phyloP scores from a whole-genome alignment of 2,797 vertebrate species.

The Etheostoma nigrum region DNA sequence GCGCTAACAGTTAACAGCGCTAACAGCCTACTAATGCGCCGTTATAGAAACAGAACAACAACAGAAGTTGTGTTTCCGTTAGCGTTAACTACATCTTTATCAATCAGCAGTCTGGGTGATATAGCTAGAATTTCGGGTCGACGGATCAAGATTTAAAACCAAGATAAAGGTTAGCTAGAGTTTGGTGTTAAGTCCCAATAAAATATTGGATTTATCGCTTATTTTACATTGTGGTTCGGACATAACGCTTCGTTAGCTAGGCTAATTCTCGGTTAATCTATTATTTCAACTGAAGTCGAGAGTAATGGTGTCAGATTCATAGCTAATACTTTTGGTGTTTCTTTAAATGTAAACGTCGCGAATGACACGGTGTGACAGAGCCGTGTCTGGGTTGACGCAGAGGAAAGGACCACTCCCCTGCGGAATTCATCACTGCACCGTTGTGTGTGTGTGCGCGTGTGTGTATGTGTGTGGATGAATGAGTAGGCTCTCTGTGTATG shows the following conservation, averaged over 20 bases:
- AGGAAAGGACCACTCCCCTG: conserved; percentile 72
- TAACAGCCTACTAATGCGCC: background rate
- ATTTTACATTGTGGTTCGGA: background rate
- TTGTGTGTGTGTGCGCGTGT: conserved; percentile 52
- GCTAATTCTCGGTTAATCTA: rapidly evolving
- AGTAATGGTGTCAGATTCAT: rapidly evolving
- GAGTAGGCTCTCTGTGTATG: conserved; percentile 3
- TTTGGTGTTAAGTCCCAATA: rapidly evolving
- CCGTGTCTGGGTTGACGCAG: conserved; percentile 30
- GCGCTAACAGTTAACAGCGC: no score
- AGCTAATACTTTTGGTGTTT: conserved; percentile 16
- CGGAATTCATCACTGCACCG: conserved; percentile 70
- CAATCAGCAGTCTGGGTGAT: background rate
- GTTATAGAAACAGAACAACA: background rate
- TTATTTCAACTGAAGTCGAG: rapidly evolving
- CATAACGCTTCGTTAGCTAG: background rate
- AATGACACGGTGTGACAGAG: conserved; percentile 32
- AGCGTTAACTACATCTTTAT: background rate
- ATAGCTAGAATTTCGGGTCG: background rate
- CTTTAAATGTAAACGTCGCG: conserved; percentile 31
- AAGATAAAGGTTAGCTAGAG: background rate
- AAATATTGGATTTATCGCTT: rapidly evolving
- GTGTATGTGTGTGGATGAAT: conserved; percentile 23
- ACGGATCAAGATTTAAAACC: background rate
- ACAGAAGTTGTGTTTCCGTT: background rate